Evolutionary conservation across 1,140 invertebrate species (phyloP), one percentile per base, ranked within the genome.

Genomic region (Drosophila sechellia): DNA sequence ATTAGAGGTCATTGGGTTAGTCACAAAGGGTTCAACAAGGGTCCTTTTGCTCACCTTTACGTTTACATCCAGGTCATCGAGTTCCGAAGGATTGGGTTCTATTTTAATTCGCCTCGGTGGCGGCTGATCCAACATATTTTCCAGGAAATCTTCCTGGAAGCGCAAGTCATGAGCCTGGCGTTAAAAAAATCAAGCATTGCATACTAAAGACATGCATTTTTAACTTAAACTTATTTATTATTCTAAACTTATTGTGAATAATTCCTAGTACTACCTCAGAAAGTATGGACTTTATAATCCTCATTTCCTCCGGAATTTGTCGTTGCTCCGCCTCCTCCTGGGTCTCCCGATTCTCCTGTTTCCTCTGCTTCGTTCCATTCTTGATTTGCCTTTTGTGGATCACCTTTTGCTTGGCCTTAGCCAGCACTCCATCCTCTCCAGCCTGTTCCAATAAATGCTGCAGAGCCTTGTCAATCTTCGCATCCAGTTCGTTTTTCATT

Each of bases 111-210:
- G 43, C 17, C 43, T 13, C 0, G 43, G 5, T 1, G 60, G 15
- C 31, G 68, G 65, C 43, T 81, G 66, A 4, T 76, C 81, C 12
- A 91, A 25, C 3, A 90, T 55, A 42, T 90, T 92, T 31, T 90
- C 74, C 17, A 60, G 79, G 66, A 91, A 90, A 31, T 91, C 87
- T n/a, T 83, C 79, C 90, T 92, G 78, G 12, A 42, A 52, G 61
- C 43, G 39, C 37, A 59, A 50, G 35, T 43, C 42, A 37, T 50
- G 42, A 50, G 39, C 42, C 65, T 77, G 37, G 20, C 15, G 31
- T 81, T 55, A 57, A 6, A 12, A 22, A n/a, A 8, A 50, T 50
- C 48, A 50, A n/a, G 35, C 15, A 4, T 6, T 40, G 13, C 53
- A 4, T 0, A 15, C 53, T 40, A 35, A 52, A 6, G 10, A 39